Base-by-base conservation (phyloP, 2,797 vertebrate species). In the Alectoris magna region DNA sequence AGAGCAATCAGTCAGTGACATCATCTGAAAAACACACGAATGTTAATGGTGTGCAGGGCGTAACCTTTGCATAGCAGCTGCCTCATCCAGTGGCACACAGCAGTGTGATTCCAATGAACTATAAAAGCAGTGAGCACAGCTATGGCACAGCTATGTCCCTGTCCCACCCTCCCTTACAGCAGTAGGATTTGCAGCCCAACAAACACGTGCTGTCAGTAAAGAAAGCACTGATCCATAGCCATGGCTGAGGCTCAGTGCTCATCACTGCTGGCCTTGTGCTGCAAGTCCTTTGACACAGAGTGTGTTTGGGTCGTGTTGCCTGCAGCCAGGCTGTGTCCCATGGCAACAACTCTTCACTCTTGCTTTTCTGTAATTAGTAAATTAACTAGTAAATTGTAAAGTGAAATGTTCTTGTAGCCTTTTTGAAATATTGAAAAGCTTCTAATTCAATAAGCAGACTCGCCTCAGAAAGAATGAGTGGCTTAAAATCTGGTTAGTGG, bases 11-110 rank as follows among this genome's bases (percentile, higher is more conserved):
- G 34, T 89, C 63, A 31, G 36, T 84, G 43, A 56, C 60, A 66
- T 90, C 48, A 76, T 62, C 68, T 90, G 60, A 79, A 71, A 82
- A 94, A n/a, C 39, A 59, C 17, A 67, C 39, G 81, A 81, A 88
- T 84, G 64, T 84, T 79, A 81, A 75, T 41, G n/a, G 85, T 0
- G 36, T 31, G 81, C 46, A 48, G 90, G 86, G 72, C 43, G 78
- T 67, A 80, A 75, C 62, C 81, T 92, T 75, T 41, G 81, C 59
- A 76, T 64, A 87, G 55, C 55, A 55, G 34, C 62, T 6, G 26
- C 75, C 75, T 72, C 62, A 77, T 63, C 46, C 87, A 72, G 62
- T 62, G 77, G 84, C 36, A 69, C 62, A 5, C 29, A 27, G 53
- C 66, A 44, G 24, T 71, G 70, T 69, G 84, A 17, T 53, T 77